A percentile compares a stretch with the other conserved stretches of the same genome.
These are phyloP conservation scores for Platalea minor DNA, from an alignment of 2,797 vertebrate genomes.

Conservation along the genomic window DNA sequence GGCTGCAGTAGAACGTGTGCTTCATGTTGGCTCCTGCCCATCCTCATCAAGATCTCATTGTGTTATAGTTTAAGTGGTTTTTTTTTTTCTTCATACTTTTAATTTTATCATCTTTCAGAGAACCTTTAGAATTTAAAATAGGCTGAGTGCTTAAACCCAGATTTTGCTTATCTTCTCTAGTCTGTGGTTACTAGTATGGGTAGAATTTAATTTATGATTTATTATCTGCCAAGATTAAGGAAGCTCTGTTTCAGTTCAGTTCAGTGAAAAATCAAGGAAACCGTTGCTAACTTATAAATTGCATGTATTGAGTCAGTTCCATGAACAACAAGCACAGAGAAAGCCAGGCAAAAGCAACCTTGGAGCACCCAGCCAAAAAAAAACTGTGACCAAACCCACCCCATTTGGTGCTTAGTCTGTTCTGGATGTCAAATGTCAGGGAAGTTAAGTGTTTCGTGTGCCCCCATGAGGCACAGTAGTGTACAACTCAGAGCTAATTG, in stretches of 20 bases:
- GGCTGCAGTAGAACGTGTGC: background rate
- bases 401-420: background rate
- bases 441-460: background rate
- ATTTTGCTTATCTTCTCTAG: background rate
- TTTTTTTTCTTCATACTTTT: background rate
- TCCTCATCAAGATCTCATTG: background rate
- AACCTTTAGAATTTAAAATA: background rate
- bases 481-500: background rate
- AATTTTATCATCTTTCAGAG: background rate
- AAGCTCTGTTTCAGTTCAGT: background rate
- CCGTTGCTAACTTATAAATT: background rate
- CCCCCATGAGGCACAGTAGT: too few relatives aligned
- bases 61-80: background rate
- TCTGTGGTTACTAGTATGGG: background rate
- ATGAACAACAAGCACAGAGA: background rate
- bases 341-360: background rate
- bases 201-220: background rate
- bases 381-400: background rate
- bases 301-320: background rate
- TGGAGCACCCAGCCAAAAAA: background rate
- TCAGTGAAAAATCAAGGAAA: background rate
- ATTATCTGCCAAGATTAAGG: background rate
- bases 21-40: background rate
- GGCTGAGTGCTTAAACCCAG: background rate
- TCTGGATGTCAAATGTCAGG: background rate